These are phyloP conservation scores for Watsonalla binaria DNA, from an alignment of 2,888 invertebrate species.

Conservation along the genomic window DNA sequence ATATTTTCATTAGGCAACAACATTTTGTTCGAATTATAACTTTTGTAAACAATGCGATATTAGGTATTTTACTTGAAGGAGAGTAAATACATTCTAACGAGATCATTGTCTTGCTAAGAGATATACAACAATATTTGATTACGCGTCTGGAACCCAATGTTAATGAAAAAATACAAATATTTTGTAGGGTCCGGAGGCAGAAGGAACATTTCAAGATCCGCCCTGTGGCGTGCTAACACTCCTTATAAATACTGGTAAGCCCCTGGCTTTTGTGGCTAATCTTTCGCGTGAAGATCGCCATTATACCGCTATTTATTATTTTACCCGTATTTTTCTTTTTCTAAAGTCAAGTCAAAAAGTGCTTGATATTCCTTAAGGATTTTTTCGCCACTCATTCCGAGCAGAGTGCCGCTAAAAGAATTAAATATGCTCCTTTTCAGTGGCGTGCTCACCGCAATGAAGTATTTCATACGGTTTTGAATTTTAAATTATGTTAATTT, in stretches of 20 bases:
- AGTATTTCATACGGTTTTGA: constrained; percentile 62
- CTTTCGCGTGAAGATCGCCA: constrained; percentile 75
- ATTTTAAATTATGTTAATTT: constrained; percentile 65
- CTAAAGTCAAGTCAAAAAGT: constrained; percentile 62
- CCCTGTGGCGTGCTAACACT: constrained; percentile 66
- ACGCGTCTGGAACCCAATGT: neutral
- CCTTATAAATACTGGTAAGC: constrained; percentile 77
- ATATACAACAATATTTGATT: neutral
- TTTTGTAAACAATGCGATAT: neutral
- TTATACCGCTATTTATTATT: constrained; percentile 76
- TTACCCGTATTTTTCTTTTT: constrained; percentile 62
- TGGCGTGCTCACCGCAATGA: constrained; percentile 51
- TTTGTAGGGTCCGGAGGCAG: constrained; percentile 25
- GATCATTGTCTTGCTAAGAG: neutral
- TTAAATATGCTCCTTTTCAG: constrained; percentile 60
- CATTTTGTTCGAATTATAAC: neutral
- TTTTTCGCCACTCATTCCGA: constrained; percentile 42
- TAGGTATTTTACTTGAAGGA: neutral
- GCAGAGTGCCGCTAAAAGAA: constrained; percentile 50
- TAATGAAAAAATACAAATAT: constrained; percentile 17
- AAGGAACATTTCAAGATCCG: constrained; percentile 38
- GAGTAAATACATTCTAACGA: neutral
- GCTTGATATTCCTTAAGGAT: constrained; percentile 55
- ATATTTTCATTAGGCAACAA: neutral
- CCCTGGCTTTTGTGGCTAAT: constrained; percentile 75